A percentile compares a stretch with the other conserved stretches of the same genome.
Conservation (phyloP, 2,888 invertebrate genomes). For the Melanotus villosus region DNA sequence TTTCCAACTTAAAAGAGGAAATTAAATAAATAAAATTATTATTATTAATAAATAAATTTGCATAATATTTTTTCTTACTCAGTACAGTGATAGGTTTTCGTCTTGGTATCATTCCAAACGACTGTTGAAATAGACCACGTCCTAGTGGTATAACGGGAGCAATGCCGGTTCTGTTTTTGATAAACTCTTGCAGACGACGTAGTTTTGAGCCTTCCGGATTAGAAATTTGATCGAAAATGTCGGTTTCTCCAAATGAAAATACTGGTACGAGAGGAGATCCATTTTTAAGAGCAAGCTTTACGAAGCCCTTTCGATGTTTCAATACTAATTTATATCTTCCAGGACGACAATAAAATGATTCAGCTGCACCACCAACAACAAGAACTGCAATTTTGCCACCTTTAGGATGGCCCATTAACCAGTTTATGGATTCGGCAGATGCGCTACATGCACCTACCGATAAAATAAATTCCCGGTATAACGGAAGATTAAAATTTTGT, state of each 20-base stretch:
- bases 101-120: conserved; percentile 87
- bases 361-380: conserved; percentile 92
- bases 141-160: conserved; percentile 84
- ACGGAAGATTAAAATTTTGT: conserved; percentile 80
- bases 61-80: too few relatives aligned
- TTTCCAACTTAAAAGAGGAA: conserved; percentile 78
- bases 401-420: conserved; percentile 71
- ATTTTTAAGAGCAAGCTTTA: conserved; percentile 61
- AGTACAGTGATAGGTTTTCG: conserved; percentile 87
- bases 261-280: conserved; percentile 90
- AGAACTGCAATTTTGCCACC: conserved; percentile 79
- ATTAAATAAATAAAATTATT: conserved; percentile 22
- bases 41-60: too few relatives aligned
- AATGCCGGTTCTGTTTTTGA: conserved; percentile 79
- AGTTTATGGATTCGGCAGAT: conserved; percentile 77
- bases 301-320: conserved; percentile 78
- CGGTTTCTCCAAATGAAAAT: conserved; percentile 92
- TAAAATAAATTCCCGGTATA: conserved; percentile 78
- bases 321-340: conserved; percentile 82
- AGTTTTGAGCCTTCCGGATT: conserved; percentile 81
- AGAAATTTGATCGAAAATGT: conserved; percentile 82
- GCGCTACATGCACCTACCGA: conserved; percentile 73
- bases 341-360: conserved; percentile 87
- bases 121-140: conserved; percentile 93
- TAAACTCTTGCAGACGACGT: conserved; percentile 77